phyloP scores from a whole-genome alignment of 2,797 vertebrate species.

The Crypturellus tataupa region DNA sequence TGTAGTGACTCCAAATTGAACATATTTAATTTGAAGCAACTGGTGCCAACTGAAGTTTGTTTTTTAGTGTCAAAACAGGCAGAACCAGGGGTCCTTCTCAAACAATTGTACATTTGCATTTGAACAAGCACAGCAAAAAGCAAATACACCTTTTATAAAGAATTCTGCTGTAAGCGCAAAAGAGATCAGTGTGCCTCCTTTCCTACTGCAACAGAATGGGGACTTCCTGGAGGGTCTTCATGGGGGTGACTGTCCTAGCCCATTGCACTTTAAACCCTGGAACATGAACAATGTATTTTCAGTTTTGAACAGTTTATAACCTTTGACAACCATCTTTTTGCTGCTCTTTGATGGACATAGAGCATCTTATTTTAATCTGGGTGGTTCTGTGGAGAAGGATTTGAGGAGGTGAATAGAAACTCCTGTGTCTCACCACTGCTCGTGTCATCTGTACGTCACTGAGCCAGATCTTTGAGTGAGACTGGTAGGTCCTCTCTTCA shows the following conservation, averaged over 20 bases:
- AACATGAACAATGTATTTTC: neutral
- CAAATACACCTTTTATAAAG: neutral
- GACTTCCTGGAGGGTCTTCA: neutral
- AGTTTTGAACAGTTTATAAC: neutral
- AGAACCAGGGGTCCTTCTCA: neutral
- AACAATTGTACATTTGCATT: neutral
- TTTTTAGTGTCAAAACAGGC: neutral
- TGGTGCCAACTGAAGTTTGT: neutral
- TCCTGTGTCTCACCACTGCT: neutral
- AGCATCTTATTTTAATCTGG: neutral
- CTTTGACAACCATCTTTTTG: neutral
- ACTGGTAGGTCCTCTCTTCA: neutral
- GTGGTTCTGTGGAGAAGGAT: neutral
- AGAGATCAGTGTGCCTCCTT: neutral
- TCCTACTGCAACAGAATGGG: neutral
- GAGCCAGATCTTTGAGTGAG: neutral
- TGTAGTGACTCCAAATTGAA: neutral
- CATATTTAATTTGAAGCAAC: neutral
- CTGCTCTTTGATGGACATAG: neutral
- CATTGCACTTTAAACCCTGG: neutral
- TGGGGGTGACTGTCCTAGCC: neutral
- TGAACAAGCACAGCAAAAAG: neutral
- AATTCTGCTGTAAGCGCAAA: neutral
- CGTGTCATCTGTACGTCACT: accelerated
- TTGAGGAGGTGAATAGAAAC: neutral